Evolutionary conservation across 2,888 invertebrate species (phyloP), one percentile per base, ranked within the genome.

Genomic region (Keiferia lycopersicella): DNA sequence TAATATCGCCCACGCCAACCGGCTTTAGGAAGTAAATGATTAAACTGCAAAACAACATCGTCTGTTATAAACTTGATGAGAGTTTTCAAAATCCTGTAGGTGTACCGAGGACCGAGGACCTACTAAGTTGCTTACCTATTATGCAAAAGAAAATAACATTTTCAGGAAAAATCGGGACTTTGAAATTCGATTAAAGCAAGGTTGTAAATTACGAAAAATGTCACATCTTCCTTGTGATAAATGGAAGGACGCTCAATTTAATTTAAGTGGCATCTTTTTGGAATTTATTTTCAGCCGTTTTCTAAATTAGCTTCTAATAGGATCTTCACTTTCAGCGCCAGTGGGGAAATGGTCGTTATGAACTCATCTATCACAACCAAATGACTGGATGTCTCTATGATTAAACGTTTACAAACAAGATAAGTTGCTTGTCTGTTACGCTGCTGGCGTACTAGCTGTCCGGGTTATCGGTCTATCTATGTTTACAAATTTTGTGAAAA

Each of bases 1-100:
- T 73, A 71, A 73, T 71, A 70, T 74, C 77, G 73, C 81, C 80
- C 75, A 80, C 80, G 70, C 30, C 30, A 8, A 14, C 30, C 22
- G 2, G 72, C 65, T 69, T 71, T 68, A 69, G 67, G 69, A 67
- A 74, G 71, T 72, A 68, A 73, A 74, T 77, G 72, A 73, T 75
- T 77, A 76, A 67, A 66, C 50, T 63, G 63, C 61, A 66, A 66
- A 69, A 67, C 64, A 62, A 50, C 58, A 38, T 41, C 53, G 50
- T 20, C 50, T 50, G 50, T 20, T 53, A n/a, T 56, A 56, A 30
- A 56, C n/a, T n/a, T 22, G 12, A 56, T 56, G 26, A 30, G 26
- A 56, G n/a, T 30, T 56, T 56, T 56, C 45, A 20, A 48, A 45
- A 53, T 53, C 20, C 30, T 22, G 56, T 56, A 56, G 56, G 22